These are phyloP conservation scores for Pyrgus malvae DNA, from an alignment of 2,888 invertebrate species.

Conservation along the genomic window DNA sequence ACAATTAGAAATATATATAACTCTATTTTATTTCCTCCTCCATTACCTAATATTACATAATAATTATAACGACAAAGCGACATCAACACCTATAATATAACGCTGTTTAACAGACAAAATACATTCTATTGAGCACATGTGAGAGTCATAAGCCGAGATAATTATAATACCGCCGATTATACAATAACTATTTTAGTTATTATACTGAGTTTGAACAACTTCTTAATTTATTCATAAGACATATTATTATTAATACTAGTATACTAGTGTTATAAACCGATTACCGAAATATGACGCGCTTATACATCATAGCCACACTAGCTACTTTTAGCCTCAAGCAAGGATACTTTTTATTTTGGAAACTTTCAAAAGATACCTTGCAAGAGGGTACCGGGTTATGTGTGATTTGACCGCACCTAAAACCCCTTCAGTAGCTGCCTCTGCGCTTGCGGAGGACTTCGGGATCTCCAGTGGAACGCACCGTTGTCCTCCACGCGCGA, in stretches of 20 bases:
- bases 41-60: not conserved
- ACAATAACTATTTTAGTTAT: constrained; percentile 7
- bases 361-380: no score
- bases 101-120: constrained; percentile 33
- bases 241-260: no score
- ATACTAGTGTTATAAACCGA: no score
- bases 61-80: constrained; percentile 15
- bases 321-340: no score
- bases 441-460: no score
- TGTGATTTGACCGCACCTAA: no score
- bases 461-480: no score
- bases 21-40: not conserved
- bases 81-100: constrained; percentile 23
- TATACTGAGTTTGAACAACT: not conserved
- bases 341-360: no score
- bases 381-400: no score
- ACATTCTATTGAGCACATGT: constrained; percentile 41
- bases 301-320: not conserved
- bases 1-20: not conserved
- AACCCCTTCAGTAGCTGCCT: no score
- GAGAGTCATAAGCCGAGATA: constrained; percentile 37
- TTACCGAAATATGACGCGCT: no score
- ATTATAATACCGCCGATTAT: constrained; percentile 4
- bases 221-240: constrained; percentile 19
- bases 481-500: no score